Percentiles rank a stretch among this genome's conserved stretches.
Conservation (phyloP, 2,888 invertebrate genomes). For the Abrostola triplasia region DNA sequence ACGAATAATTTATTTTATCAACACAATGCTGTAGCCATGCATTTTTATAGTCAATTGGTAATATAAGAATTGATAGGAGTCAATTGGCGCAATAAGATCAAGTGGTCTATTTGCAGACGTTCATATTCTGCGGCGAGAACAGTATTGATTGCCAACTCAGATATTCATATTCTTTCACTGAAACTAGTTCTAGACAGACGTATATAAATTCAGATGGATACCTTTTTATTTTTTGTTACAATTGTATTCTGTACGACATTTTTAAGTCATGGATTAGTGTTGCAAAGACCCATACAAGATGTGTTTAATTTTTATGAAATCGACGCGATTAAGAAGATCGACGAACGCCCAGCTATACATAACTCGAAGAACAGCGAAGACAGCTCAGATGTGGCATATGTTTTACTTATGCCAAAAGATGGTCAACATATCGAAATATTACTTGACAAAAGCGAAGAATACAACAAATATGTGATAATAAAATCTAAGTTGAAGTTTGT, state of each 20-base stretch:
- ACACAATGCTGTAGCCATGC: slow-evolving; percentile 27
- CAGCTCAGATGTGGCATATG: slow-evolving; percentile 45
- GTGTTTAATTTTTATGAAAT: slow-evolving; percentile 53
- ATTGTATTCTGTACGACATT: slow-evolving; percentile 33
- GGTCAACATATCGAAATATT: slow-evolving; percentile 37
- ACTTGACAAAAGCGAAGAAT: slow-evolving; percentile 33
- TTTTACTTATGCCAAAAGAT: slow-evolving; percentile 50
- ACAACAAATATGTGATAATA: slow-evolving; percentile 59
- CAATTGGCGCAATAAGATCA: slow-evolving; percentile 73
- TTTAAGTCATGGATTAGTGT: slow-evolving; percentile 43
- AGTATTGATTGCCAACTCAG: slow-evolving; percentile 48
- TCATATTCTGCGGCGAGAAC: slow-evolving; percentile 36
- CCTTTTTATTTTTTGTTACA: slow-evolving; percentile 21
- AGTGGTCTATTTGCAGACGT: slow-evolving; percentile 61
- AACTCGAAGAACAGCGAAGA: slow-evolving; percentile 47
- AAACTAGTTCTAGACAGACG: slow-evolving; percentile 43
- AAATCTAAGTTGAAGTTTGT: slow-evolving; percentile 58
- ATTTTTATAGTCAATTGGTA: slow-evolving; percentile 50
- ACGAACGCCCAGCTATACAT: slow-evolving; percentile 49
- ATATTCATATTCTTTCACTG: slow-evolving; percentile 45
- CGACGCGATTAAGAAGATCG: slow-evolving; percentile 45
- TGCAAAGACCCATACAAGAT: slow-evolving; percentile 41
- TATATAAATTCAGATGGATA: slow-evolving; percentile 38
- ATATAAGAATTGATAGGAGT: slow-evolving; percentile 61
- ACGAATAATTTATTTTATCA: slow-evolving; percentile 5